Base-by-base conservation (phyloP, 1,140 invertebrate species). In the Lucilia sericata region DNA sequence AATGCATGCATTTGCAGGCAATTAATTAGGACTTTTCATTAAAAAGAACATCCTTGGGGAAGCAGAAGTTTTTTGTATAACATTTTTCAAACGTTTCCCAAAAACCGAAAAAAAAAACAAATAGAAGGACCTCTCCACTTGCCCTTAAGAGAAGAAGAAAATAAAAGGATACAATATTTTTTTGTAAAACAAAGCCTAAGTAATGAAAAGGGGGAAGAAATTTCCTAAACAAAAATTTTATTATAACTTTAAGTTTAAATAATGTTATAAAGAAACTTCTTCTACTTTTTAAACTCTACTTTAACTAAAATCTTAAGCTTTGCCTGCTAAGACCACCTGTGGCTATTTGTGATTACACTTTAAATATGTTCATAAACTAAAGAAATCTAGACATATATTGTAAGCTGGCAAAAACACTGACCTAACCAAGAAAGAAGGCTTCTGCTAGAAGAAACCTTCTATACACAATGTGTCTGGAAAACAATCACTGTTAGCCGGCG, bases 1-100 rank as follows among this genome's bases (percentile, higher is more conserved):
- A 65, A 65, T 65, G 21, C 34, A 82, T 82, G 81, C 81, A 82
- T 65, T 82, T 82, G 81, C 51, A 82, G 55, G 81, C 60, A 65
- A 80, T 80, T 80, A 80, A 80, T 80, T 80, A 80, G 42, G 42
- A 42, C 76, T 80, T 49, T 49, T 25, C 42, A 80, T 80, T 80
- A 49, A 49, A 78, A 80, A 13, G 76, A 80, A 80, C 76, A 80
- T 80, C 76, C 76, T 80, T 80, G 76, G 76, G 76, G 76, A 80
- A 21, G n/a, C 19, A 70, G 19, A 51, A 78, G n/a, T 47, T 78
- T 78, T 60, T 60, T 21, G 14, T 65, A 19, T n/a, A 65, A 30
- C 5, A 10, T 42, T 42, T 42, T 42, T 42, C 42, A 42, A 42
- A 42, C 42, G 42, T 42, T 42, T 42, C 42, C 65, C 25, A 30